Base-by-base conservation (phyloP, 2,888 invertebrate species). In the Trichopria drosophilae region DNA sequence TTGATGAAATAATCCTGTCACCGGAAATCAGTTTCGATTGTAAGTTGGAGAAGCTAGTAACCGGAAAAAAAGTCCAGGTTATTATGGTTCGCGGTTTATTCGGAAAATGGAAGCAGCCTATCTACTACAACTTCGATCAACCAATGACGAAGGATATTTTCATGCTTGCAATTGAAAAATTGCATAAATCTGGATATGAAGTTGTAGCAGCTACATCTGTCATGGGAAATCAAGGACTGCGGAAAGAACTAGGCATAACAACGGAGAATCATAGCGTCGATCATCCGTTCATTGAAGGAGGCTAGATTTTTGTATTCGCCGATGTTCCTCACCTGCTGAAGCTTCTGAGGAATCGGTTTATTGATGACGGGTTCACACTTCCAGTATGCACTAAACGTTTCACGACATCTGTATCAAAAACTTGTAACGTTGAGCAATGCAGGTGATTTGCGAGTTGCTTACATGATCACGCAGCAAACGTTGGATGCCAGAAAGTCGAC, bases 321-420 rank as follows among this genome's bases (percentile, higher is more conserved):
- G 65, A 67, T 57, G 61, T 53, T 34, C 65, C 68, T 6, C 64
- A 63, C 44, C 34, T 67, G 16, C 35, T 65, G 10, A 64, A 65
- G 53, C 44, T 64, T 2, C 23, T 62, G 1, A 46, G 64, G 39
- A 63, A 66, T 40, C 62, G 64, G 63, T 49, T 67, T 22, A 7
- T 63, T 12, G 62, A 65, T 40, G 61, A 58, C 19, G 62, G 59
- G 9, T 66, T 67, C 42, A 40, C 53, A 16, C 51, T 59, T 34
- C n/a, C n/a, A n/a, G n/a, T n/a, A n/a, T n/a, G n/a, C n/a, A n/a
- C n/a, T n/a, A n/a, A n/a, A n/a, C n/a, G n/a, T n/a, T n/a, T n/a
- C n/a, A n/a, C n/a, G n/a, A n/a, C n/a, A n/a, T n/a, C n/a, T n/a
- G n/a, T n/a, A n/a, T n/a, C n/a, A n/a, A n/a, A n/a, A n/a, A n/a